Base-by-base conservation (phyloP, 2,888 invertebrate species). In the Drosophila colorata region DNA sequence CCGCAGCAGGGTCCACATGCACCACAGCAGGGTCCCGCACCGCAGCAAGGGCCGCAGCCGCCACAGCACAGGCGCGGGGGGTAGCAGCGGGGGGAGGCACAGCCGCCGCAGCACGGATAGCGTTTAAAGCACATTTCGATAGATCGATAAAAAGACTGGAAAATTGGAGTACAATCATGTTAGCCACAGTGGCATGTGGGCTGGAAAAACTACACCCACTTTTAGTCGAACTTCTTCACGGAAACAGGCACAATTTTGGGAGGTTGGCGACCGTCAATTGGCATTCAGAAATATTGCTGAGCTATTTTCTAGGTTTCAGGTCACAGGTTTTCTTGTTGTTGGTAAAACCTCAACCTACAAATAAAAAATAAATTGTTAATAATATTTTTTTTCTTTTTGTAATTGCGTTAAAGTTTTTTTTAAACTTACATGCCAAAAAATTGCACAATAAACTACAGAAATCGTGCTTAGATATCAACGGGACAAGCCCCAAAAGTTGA, bases 21-120 rank as follows among this genome's bases (percentile, higher is more conserved):
- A 20, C 59, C 59, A 28, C 33, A 47, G 7, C 63, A 63, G 2
- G 63, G 20, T 9, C 61, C 63, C 6, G 61, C 13, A 13, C 47
- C 63, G n/a, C 16, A 49, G 64, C 63, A 63, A 6, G 64, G 63
- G 6, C 49, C 49, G 6, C 63, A 64, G 31, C 61, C 61, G 5
- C 31, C 47, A 13, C 47, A 61, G 9, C 38, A 61, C 0, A 60
- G 7, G 0, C n/a, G 16, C 11, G 61, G 60, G 0, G 60, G 38
- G 6, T n/a, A 2, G 20, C 37, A 60, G 4, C 9, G 41, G 2
- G 47, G 23, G 4, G 63, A 41, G 0, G 25, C 41, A 2, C 47
- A 2, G 5, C 63, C 48, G 1, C 13, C 14, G 5, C 64, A 63
- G 48, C 40, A 35, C 2, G 25, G 63, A 20, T 63, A 48, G 4